A percentile compares a stretch with the other conserved stretches of the same genome.
phyloP scores from a whole-genome alignment of 2,113 vertebrate species.

The Apteryx owenii region DNA sequence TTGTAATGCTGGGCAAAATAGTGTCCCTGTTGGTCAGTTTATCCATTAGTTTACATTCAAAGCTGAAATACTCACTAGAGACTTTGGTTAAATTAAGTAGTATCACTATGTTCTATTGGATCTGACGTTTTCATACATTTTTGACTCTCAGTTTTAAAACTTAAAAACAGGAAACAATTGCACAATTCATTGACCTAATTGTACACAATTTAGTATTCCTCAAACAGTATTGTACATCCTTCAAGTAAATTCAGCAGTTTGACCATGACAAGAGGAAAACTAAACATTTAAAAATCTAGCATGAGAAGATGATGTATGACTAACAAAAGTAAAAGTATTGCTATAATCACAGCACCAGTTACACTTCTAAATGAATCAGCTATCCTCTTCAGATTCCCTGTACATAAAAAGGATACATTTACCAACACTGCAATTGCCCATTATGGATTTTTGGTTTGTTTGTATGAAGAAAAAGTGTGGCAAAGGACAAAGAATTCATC shows the following conservation, averaged over 20 bases:
- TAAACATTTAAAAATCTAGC: conserved; percentile 63
- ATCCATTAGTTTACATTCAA: conserved; percentile 89
- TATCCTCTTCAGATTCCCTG: conserved; percentile 69
- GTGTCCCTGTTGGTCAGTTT: conserved; percentile 83
- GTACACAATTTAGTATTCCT: conserved; percentile 75
- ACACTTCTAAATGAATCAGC: conserved; percentile 74
- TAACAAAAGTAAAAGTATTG: conserved; percentile 80
- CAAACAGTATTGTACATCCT: conserved; percentile 78
- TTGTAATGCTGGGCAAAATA: conserved; percentile 76
- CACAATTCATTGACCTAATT: conserved; percentile 80
- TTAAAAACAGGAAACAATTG: conserved; percentile 72
- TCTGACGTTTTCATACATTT: conserved; percentile 73
- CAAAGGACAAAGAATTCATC: conserved; percentile 78
- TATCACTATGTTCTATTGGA: conserved; percentile 77
- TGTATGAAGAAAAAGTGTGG: conserved; percentile 58
- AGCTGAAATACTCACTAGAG: conserved; percentile 83
- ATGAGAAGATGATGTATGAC: conserved; percentile 59
- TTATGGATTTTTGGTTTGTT: conserved; percentile 81
- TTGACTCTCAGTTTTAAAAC: conserved; percentile 69
- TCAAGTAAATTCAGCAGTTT: conserved; percentile 81
- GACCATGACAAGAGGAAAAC: conserved; percentile 77
- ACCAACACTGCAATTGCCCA: conserved; percentile 74
- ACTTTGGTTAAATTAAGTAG: conserved; percentile 93
- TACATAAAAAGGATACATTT: conserved; percentile 64
- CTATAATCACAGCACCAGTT: conserved; percentile 83